Evolutionary conservation across 2,113 vertebrate species (phyloP).

Genomic region (Amphilophus citrinellus): DNA sequence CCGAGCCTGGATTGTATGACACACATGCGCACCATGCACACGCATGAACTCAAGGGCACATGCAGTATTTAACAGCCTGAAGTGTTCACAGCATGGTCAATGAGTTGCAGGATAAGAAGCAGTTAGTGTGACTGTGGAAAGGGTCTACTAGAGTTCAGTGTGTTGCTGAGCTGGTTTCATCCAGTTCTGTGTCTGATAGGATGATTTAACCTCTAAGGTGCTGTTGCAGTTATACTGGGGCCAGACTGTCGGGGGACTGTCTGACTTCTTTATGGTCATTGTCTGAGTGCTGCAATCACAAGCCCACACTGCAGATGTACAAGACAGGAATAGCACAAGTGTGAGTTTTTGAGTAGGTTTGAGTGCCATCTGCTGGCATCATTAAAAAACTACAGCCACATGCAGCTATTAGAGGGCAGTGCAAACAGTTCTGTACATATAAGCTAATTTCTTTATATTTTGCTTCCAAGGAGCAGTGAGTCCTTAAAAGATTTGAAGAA

Average conservation of each 20-base stretch:
- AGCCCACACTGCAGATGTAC: slow-evolving; percentile 1
- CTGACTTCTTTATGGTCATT: slow-evolving; percentile 59
- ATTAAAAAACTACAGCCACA: neutral
- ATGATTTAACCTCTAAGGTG: slow-evolving; percentile 42
- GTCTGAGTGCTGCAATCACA: slow-evolving; percentile 51
- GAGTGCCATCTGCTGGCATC: slow-evolving; percentile 63
- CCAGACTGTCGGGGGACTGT: slow-evolving; percentile 33
- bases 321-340: neutral
- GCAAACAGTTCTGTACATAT: neutral
- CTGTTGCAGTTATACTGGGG: slow-evolving; percentile 8
- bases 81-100: slow-evolving; percentile 43
- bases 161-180: slow-evolving; percentile 43
- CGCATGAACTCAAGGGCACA: slow-evolving; percentile 19
- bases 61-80: slow-evolving; percentile 43
- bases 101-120: neutral
- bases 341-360: neutral
- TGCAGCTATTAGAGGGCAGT: neutral
- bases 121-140: neutral
- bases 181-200: slow-evolving; percentile 11
- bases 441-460: neutral
- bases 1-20: neutral
- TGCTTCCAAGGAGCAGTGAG: no score
- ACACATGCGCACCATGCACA: neutral
- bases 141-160: slow-evolving; percentile 64
- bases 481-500: no score